These are phyloP conservation scores for Cyclina sinensis DNA, from an alignment of 1,140 invertebrate species.

Conservation along the genomic window DNA sequence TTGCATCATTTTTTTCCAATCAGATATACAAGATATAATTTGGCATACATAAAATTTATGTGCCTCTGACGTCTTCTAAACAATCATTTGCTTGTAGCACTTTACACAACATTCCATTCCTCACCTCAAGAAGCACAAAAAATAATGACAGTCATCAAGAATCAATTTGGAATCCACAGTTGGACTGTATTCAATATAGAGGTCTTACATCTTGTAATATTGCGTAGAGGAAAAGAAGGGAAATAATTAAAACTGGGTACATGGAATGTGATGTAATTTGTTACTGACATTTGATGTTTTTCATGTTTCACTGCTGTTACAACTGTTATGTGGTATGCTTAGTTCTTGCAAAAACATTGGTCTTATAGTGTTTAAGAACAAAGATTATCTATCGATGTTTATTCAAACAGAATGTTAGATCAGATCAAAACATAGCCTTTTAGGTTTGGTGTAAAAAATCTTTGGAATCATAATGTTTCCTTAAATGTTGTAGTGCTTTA, in stretches of 20 bases:
- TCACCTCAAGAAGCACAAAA: not conserved
- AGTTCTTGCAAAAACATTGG: no score
- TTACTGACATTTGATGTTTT: no score
- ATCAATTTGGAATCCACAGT: not conserved
- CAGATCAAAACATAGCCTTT: not conserved
- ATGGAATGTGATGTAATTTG: slow-evolving; percentile 3
- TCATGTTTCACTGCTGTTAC: not conserved
- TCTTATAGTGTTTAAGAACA: no score
- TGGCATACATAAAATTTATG: no score
- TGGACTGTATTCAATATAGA: not conserved
- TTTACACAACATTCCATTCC: not conserved
- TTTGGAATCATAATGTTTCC: slow-evolving; percentile 21
- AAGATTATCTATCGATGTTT: no score
- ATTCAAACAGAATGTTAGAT: no score
- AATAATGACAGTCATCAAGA: not conserved
- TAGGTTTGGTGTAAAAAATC: not conserved
- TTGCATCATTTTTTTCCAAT: no score
- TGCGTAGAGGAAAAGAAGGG: not conserved
- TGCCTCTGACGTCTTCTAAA: not conserved
- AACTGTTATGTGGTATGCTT: not conserved
- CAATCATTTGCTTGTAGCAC: not conserved
- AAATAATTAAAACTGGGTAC: not conserved
- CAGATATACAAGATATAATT: no score
- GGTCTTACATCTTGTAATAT: not conserved
- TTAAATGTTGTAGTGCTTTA: not conserved